phyloP scores from a whole-genome alignment of 2,113 vertebrate genomes.

The Pterocles gutturalis region DNA sequence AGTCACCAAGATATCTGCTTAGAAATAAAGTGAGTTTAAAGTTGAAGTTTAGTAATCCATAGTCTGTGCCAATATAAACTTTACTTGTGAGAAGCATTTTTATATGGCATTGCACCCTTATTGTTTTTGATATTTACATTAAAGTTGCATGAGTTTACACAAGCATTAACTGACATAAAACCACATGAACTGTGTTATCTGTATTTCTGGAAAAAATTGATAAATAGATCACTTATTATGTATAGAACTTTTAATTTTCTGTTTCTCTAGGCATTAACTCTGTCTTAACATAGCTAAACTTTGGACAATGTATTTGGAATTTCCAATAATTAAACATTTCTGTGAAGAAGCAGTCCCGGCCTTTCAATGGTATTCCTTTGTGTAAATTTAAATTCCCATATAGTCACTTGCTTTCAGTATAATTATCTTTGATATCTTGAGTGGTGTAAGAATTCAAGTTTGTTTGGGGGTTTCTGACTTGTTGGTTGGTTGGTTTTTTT shows the following conservation, averaged over 20 bases:
- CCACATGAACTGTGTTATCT: neutral
- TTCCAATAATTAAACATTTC: neutral
- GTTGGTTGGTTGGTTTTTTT: neutral
- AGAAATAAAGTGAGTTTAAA: neutral
- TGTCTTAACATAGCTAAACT: neutral
- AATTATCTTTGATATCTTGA: neutral
- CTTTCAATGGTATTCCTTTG: neutral
- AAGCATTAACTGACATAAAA: neutral
- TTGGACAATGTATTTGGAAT: neutral
- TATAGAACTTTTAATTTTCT: neutral
- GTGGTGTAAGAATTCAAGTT: neutral
- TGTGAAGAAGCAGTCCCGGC: neutral
- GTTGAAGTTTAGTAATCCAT: neutral
- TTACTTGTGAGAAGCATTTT: neutral
- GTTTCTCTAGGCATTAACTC: neutral
- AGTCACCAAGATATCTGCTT: neutral
- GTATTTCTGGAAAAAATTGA: neutral
- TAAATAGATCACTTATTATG: neutral
- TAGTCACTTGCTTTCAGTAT: neutral
- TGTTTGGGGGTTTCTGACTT: neutral
- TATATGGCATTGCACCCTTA: neutral
- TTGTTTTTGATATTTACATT: neutral
- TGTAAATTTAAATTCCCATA: neutral
- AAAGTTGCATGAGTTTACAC: neutral
- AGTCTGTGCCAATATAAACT: neutral